Evolutionary conservation across 2,113 vertebrate species (phyloP).

Genomic region (Perca fluviatilis): DNA sequence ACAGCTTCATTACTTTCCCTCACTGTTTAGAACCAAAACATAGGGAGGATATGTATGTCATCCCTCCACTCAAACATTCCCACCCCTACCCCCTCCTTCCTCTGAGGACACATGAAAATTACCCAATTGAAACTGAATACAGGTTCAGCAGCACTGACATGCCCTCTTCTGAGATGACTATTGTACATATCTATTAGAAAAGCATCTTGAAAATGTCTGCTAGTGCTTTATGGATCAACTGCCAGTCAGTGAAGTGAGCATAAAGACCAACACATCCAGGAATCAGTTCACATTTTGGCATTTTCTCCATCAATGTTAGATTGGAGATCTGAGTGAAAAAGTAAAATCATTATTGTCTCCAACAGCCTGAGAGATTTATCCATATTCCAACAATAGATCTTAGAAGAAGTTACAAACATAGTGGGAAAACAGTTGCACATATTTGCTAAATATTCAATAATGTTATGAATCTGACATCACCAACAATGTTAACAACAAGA

Average conservation of each 20-base stretch:
- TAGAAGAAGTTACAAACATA: not conserved
- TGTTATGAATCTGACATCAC: too few relatives aligned
- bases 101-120: constrained; percentile 26
- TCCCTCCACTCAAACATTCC: not conserved
- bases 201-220: not conserved
- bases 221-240: not conserved
- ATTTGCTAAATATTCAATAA: not conserved
- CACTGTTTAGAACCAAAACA: constrained; percentile 61
- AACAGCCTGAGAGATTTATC: not conserved
- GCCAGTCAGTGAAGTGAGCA: not conserved
- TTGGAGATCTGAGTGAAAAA: not conserved
- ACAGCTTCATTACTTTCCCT: constrained; percentile 24
- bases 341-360: not conserved
- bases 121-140: constrained; percentile 25
- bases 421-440: not conserved
- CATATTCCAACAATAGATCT: not conserved
- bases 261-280: not conserved
- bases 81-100: not conserved
- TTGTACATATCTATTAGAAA: not conserved
- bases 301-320: not conserved
- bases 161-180: not conserved
- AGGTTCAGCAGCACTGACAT: not conserved
- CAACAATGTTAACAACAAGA: too few relatives aligned
- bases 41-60: constrained; percentile 52
- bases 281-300: not conserved